These are phyloP conservation scores for Carassius auratus DNA, from an alignment of 2,113 vertebrate species.

Conservation along the genomic window DNA sequence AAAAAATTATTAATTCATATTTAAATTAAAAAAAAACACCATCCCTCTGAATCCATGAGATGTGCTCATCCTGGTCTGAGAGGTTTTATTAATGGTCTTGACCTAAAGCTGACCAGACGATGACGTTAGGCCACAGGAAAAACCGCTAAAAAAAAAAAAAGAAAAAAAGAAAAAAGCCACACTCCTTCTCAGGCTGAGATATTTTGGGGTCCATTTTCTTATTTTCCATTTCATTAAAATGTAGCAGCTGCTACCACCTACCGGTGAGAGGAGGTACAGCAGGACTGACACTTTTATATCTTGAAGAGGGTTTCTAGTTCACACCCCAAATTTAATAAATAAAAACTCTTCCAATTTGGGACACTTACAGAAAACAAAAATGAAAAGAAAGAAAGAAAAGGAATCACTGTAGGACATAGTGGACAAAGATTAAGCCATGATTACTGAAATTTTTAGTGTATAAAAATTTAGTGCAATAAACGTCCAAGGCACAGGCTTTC, in stretches of 20 bases:
- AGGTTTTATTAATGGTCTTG: background rate
- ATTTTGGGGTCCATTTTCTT: background rate
- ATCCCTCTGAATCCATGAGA: background rate
- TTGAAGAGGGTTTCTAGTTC: background rate
- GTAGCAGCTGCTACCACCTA: conserved; percentile 91
- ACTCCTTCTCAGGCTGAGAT: background rate
- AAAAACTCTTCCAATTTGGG: background rate
- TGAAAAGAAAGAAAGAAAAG: no score
- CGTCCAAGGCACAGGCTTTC: background rate
- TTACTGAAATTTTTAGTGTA: background rate
- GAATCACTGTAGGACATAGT: background rate
- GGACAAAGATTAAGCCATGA: background rate
- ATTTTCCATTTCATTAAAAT: conserved; percentile 65
- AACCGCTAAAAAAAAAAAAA: background rate
- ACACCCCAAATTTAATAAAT: background rate
- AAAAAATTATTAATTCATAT: background rate
- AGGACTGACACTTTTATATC: background rate
- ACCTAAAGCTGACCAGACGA: background rate
- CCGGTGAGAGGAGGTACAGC: conserved; percentile 66
- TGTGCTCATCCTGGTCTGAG: background rate
- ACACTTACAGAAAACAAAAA: background rate
- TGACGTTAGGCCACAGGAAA: conserved; percentile 3
- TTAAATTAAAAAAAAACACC: background rate
- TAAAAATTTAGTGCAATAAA: background rate
- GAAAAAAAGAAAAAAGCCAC: background rate